Conservation (phyloP, 2,797 vertebrate genomes). For the Clarias laeviceps region DNA sequence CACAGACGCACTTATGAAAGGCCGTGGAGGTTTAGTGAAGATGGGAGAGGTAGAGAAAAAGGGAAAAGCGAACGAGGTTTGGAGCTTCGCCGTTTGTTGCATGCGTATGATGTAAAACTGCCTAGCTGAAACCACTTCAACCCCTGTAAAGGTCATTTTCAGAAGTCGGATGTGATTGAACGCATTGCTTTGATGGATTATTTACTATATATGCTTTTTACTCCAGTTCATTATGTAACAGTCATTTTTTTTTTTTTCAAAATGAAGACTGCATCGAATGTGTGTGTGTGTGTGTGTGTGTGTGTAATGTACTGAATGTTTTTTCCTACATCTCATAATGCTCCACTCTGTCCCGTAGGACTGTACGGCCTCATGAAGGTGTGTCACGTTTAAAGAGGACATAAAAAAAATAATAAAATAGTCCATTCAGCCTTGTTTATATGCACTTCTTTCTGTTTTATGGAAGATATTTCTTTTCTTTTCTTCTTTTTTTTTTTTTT, state of each 20-base stretch:
- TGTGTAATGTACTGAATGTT: constrained; percentile 25
- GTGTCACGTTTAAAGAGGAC: constrained; percentile 30
- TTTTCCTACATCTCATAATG: not conserved
- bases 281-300: not conserved
- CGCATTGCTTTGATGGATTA: constrained; percentile 35
- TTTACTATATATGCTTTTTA: constrained; percentile 37
- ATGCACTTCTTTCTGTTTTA: constrained; percentile 34
- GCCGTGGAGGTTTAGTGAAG: not conserved
- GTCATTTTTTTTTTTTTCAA: not conserved
- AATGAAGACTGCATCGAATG: not conserved
- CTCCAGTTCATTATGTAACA: constrained; percentile 18
- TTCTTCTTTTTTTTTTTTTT: constrained; percentile 22
- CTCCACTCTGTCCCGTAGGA: constrained; percentile 3
- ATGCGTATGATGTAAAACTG: constrained; percentile 56
- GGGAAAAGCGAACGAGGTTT: not conserved
- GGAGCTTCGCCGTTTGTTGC: constrained; percentile 45
- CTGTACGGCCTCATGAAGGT: constrained; percentile 15
- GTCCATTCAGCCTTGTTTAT: constrained; percentile 34
- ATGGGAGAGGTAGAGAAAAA: not conserved
- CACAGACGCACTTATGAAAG: not conserved
- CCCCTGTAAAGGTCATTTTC: constrained; percentile 1
- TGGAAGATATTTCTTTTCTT: not conserved
- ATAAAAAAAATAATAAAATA: not conserved
- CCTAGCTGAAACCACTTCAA: constrained; percentile 9
- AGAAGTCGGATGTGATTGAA: constrained; percentile 9